Evolutionary conservation across 1,140 invertebrate species (phyloP).

Genomic region (Leptonema lineaticorne): DNA sequence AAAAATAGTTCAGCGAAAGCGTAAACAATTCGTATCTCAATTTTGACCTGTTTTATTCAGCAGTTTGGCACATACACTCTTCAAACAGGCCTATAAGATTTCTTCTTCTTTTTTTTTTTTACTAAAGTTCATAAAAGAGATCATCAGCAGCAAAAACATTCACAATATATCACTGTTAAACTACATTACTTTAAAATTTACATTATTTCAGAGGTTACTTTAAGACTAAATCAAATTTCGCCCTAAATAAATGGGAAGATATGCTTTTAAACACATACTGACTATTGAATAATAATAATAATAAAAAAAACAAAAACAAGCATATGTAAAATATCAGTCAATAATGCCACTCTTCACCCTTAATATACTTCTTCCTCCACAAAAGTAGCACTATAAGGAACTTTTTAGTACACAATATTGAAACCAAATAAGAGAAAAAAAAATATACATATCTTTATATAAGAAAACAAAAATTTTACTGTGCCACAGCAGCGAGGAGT

Average conservation of each 20-base stretch:
- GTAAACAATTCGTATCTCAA: neutral
- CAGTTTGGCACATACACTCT: slow-evolving; percentile 40
- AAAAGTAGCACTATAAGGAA: slow-evolving; percentile 20
- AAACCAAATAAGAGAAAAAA: neutral
- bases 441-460: neutral
- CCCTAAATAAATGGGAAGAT: slow-evolving; percentile 34
- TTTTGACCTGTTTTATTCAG: slow-evolving; percentile 1
- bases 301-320: too few relatives aligned
- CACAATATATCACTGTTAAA: slow-evolving; percentile 34
- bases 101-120: too few relatives aligned
- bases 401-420: slow-evolving; percentile 15
- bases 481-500: neutral
- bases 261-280: slow-evolving; percentile 31
- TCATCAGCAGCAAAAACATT: slow-evolving; percentile 20
- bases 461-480: neutral
- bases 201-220: slow-evolving; percentile 25
- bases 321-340: slow-evolving; percentile 40
- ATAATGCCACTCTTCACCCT: slow-evolving; percentile 27
- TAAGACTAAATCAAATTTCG: slow-evolving; percentile 32
- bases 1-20: slow-evolving; percentile 1
- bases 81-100: slow-evolving; percentile 12
- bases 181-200: slow-evolving; percentile 32
- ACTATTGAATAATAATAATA: too few relatives aligned
- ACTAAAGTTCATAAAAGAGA: slow-evolving; percentile 15
- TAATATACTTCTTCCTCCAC: neutral